Percentiles rank a stretch among this genome's conserved stretches.
phyloP scores from a whole-genome alignment of 2,888 invertebrate species.

The Drosophila koepferae region DNA sequence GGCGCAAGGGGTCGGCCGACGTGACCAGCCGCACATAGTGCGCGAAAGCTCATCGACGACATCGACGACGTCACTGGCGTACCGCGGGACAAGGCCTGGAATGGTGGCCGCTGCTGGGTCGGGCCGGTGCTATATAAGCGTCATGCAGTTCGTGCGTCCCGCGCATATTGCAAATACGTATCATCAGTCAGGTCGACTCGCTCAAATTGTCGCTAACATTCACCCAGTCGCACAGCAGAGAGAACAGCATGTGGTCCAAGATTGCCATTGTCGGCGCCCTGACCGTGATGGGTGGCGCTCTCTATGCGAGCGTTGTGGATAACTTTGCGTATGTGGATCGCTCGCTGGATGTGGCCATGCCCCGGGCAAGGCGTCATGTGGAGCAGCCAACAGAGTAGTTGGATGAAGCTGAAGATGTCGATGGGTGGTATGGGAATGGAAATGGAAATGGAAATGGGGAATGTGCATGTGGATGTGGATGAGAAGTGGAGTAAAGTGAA shows the following conservation, averaged over 20 bases:
- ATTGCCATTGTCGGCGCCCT: conserved; percentile 59
- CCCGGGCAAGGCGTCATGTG: conserved; percentile 47
- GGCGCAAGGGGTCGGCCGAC: conserved; percentile 51
- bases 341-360: conserved; percentile 65
- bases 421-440: not conserved
- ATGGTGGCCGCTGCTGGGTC: conserved; percentile 23
- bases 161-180: conserved; percentile 56
- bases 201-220: not conserved
- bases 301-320: conserved; percentile 56
- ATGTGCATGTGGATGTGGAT: not conserved
- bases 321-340: conserved; percentile 73
- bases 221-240: not conserved
- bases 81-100: conserved; percentile 17
- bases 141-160: conserved; percentile 47
- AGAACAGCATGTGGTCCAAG: conserved; percentile 62
- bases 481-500: not conserved
- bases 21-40: conserved; percentile 68
- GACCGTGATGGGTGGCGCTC: conserved; percentile 59
- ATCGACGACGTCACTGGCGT: not conserved
- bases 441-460: not conserved
- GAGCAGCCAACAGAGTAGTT: not conserved
- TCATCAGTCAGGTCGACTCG: conserved; percentile 6
- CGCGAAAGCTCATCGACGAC: conserved; percentile 48
- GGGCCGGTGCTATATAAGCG: conserved; percentile 50
- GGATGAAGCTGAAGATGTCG: not conserved